These are phyloP conservation scores for Microcebus jonahi DNA, from an alignment of 2,113 vertebrate species.

Conservation along the genomic window DNA sequence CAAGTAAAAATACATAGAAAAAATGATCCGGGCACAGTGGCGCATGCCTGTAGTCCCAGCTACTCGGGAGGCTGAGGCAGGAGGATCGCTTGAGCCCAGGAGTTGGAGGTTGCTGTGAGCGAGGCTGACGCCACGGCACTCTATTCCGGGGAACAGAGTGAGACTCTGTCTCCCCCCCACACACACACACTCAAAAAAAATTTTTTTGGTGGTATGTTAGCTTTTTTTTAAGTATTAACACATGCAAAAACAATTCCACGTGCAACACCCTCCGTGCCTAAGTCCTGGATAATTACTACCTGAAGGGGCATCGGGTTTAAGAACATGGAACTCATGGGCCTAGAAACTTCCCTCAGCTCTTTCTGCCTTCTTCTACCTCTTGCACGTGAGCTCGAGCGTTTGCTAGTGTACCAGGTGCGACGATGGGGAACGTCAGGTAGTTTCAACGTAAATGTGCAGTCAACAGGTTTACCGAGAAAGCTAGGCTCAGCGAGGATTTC, in stretches of 20 bases:
- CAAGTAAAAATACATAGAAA: too few species aligned
- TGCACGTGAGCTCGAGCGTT: constrained; percentile 36
- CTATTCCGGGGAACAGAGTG: too few species aligned
- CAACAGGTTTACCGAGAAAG: background rate
- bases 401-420: constrained; percentile 51
- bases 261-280: background rate
- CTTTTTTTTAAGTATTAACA: background rate
- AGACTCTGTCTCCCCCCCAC: too few species aligned
- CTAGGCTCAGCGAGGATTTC: background rate
- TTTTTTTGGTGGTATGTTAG: background rate
- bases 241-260: background rate
- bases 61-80: too few species aligned
- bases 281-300: background rate
- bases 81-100: too few species aligned
- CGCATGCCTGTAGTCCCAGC: too few species aligned
- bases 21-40: too few species aligned
- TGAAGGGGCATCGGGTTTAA: background rate
- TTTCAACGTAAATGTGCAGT: background rate
- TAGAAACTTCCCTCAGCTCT: background rate
- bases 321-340: too few species aligned
- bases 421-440: background rate
- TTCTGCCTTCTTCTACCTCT: background rate
- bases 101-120: too few species aligned
- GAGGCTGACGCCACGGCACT: too few species aligned
- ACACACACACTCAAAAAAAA: too few species aligned